These are phyloP conservation scores for Hypanus sabinus DNA, from an alignment of 2,113 vertebrate genomes.

Conservation along the genomic window DNA sequence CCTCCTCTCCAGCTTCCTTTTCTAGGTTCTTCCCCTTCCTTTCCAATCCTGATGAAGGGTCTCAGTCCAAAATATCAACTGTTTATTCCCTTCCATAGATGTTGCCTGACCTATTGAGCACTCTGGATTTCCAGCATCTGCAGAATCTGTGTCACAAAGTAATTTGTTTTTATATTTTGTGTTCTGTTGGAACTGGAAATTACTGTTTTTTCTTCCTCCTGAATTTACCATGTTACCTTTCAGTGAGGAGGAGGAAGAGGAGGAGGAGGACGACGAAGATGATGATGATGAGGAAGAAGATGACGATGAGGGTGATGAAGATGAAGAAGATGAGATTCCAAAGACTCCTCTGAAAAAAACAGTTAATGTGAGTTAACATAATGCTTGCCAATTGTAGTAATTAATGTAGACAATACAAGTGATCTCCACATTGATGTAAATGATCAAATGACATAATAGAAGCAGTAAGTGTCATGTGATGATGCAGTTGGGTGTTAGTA, in stretches of 20 bases:
- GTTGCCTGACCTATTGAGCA: too few species aligned
- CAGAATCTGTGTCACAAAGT: too few species aligned
- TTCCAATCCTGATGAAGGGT: too few species aligned
- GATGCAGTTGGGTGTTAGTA: background rate
- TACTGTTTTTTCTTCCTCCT: background rate
- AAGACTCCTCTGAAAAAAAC: background rate
- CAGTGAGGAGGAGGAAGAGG: constrained; percentile 8
- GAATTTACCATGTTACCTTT: background rate
- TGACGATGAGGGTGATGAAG: background rate
- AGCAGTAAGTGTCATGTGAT: background rate
- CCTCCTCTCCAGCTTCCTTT: too few species aligned
- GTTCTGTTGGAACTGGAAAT: background rate
- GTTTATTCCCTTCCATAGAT: too few species aligned
- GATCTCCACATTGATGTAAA: background rate
- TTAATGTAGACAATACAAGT: background rate
- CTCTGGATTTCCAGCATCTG: too few species aligned
- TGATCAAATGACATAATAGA: background rate
- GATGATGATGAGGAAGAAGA: background rate
- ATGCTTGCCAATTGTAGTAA: too few species aligned
- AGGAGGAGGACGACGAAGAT: background rate
- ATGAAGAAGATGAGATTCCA: background rate
- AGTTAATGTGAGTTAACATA: constrained; percentile 8
- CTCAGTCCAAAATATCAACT: too few species aligned
- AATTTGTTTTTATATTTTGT: too few species aligned
- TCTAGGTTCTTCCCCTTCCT: too few species aligned